A percentile compares a stretch with the other conserved stretches of the same genome.
phyloP scores from a whole-genome alignment of 1,140 invertebrate species.

The Tribolium castaneum region DNA sequence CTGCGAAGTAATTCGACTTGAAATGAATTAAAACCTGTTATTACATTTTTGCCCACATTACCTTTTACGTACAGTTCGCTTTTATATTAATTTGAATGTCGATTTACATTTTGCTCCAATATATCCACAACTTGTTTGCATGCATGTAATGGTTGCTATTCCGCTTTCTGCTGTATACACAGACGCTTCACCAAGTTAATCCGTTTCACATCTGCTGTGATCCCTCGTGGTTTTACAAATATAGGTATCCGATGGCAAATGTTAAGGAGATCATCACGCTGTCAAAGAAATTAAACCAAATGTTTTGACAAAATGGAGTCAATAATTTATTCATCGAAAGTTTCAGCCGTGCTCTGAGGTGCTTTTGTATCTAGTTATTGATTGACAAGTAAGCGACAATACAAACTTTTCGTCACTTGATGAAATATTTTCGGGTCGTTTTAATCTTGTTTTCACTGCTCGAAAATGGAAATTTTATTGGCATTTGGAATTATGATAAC shows the following conservation, averaged over 20 bases:
- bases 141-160: neutral
- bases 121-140: constrained; percentile 13
- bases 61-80: neutral
- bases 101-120: constrained; percentile 23
- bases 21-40: no score
- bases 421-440: neutral
- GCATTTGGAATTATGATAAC: neutral
- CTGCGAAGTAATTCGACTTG: no score
- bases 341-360: neutral
- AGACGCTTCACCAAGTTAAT: constrained; percentile 5
- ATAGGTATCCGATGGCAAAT: neutral
- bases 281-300: neutral
- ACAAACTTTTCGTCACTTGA: neutral
- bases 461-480: constrained; percentile 4
- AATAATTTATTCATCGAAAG: constrained; percentile 24
- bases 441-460: neutral
- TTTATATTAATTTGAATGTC: constrained; percentile 24
- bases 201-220: neutral
- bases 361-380: constrained; percentile 14
- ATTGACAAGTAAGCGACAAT: constrained; percentile 21
- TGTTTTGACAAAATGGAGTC: neutral
- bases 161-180: neutral
- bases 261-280: neutral
- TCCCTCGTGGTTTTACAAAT: neutral
- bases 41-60: no score